Base-by-base conservation (phyloP, 2,888 invertebrate genomes). In the Drosophila atripex region DNA sequence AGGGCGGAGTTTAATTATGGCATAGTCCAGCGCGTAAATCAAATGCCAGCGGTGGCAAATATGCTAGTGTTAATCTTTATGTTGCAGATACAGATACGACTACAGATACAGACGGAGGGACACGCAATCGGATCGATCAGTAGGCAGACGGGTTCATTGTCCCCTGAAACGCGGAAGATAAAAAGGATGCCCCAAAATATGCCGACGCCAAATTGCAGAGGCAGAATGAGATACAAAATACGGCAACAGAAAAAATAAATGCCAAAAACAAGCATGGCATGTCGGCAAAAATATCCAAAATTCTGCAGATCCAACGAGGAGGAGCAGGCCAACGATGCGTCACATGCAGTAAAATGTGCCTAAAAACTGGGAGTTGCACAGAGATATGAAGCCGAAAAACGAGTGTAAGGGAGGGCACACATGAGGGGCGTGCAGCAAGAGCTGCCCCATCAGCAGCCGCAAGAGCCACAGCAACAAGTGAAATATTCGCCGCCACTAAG, bases 161-260 rank as follows among this genome's bases (percentile, higher is more conserved):
- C 61, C 84, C 71, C 83, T 69, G 80, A 75, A 87, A 85, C 88
- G 86, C 88, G 88, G 86, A 85, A 87, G 80, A 85, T 85, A 79
- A 80, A 84, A 87, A 86, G 86, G 88, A 84, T 87, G 80, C 83
- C 80, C 80, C 76, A 76, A 86, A 86, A 78, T 76, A 73, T 75
- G 75, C 78, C 76, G 78, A 56, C 77, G 59, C 75, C 58, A 84
- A 79, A 86, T 76, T 80, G 80, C 71, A 80, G 58, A 66, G 80
- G 74, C 80, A 46, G 69, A 71, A 71, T 57, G 46, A 68, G 51
- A 69, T 51, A 39, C 61, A 75, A 39, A 55, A 57, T 47, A 56
- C 56, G 64, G 14, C 54, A 57, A 18, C 18, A 57, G 25, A 45
- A 63, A 51, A 50, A 55, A 51, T 35, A 32, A 46, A 50, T 14